These are phyloP conservation scores for Podocnemis expansa DNA, from an alignment of 2,113 vertebrate genomes.

Conservation along the genomic window DNA sequence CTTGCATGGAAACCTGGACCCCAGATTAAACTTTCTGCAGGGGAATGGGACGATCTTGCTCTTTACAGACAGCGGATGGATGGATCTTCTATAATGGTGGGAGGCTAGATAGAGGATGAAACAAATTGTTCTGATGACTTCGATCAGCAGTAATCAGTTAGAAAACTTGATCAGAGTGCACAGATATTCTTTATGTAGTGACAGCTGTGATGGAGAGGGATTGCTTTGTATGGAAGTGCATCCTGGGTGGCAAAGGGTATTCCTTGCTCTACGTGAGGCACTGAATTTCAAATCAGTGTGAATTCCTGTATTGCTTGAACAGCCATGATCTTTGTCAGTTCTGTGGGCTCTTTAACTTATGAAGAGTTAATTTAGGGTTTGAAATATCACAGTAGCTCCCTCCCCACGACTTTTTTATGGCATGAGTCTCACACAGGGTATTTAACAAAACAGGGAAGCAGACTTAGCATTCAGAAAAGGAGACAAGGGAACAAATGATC, in stretches of 20 bases:
- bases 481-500: background rate
- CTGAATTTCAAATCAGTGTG: background rate
- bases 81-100: background rate
- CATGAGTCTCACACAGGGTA: background rate
- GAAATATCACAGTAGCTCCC: background rate
- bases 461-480: background rate
- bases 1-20: background rate
- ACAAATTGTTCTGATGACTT: constrained; percentile 3
- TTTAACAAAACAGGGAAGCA: background rate
- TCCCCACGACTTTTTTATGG: background rate
- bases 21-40: background rate
- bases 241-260: background rate
- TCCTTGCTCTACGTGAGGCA: background rate
- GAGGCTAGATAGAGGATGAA: background rate
- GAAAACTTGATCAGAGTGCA: background rate
- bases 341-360: background rate
- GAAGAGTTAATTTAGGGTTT: background rate
- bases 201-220: background rate
- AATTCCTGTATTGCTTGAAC: background rate
- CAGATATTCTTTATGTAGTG: background rate
- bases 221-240: background rate
- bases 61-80: background rate
- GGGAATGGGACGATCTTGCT: background rate
- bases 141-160: background rate
- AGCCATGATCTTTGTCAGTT: background rate